Percentiles rank a stretch among this genome's conserved stretches.
These are phyloP conservation scores for Nephrocerus scutellatus DNA, from an alignment of 2,888 invertebrate species.

Conservation along the genomic window DNA sequence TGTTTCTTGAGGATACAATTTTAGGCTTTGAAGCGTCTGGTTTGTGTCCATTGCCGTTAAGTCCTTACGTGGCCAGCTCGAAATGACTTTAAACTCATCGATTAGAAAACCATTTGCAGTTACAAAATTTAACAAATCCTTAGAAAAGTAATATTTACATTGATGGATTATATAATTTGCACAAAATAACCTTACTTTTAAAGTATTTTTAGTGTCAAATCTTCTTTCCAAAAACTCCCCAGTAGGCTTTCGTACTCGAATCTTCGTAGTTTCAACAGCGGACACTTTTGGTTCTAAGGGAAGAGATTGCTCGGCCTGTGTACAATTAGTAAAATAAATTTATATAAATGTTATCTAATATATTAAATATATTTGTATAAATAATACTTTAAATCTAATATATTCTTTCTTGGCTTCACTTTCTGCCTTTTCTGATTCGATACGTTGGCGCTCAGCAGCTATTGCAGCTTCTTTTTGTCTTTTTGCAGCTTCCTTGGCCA, in stretches of 20 bases:
- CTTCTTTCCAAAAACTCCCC: conserved; percentile 70
- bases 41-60: conserved; percentile 73
- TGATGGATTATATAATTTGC: background rate
- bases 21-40: conserved; percentile 72
- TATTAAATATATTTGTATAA: background rate
- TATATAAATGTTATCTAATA: background rate
- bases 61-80: conserved; percentile 92
- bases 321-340: conserved; percentile 11
- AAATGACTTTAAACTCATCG: conserved; percentile 83
- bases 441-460: conserved; percentile 64
- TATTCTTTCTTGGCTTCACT: conserved; percentile 69
- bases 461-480: conserved; percentile 60
- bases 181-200: conserved; percentile 51
- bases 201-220: conserved; percentile 52
- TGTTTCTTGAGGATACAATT: conserved; percentile 90
- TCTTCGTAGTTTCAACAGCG: conserved; percentile 58
- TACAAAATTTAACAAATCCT: conserved; percentile 77
- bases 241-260: conserved; percentile 76
- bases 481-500: conserved; percentile 83
- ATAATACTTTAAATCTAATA: conserved; percentile 28
- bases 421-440: conserved; percentile 67
- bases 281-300: conserved; percentile 63
- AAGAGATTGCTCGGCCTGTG: conserved; percentile 58
- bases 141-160: conserved; percentile 3
- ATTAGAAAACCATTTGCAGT: conserved; percentile 81